These are phyloP conservation scores for Heterotis niloticus DNA, from an alignment of 2,113 vertebrate genomes.

Conservation along the genomic window DNA sequence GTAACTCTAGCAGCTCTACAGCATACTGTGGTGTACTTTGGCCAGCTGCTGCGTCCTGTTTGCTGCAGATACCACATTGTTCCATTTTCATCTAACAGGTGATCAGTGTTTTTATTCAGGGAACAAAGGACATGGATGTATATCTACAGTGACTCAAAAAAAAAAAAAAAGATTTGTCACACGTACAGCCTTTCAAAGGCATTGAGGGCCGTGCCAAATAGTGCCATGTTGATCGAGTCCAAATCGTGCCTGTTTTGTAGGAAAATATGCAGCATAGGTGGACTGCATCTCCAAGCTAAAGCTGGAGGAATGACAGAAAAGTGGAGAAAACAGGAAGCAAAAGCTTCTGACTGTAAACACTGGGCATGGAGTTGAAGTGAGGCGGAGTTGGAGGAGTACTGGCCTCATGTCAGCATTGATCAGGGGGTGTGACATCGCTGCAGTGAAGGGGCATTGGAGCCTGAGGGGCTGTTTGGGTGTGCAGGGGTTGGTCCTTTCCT, in stretches of 20 bases:
- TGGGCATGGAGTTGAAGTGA: not conserved
- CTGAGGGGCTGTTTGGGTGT: not conserved
- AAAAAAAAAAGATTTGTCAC: not conserved
- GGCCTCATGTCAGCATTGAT: not conserved
- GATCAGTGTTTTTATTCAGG: too few relatives aligned
- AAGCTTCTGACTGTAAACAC: not conserved
- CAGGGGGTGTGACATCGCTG: not conserved
- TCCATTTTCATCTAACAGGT: too few relatives aligned
- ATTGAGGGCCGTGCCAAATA: not conserved
- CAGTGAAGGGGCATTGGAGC: not conserved
- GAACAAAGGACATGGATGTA: not conserved
- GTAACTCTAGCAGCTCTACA: too few relatives aligned
- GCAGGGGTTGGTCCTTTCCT: constrained; percentile 9
- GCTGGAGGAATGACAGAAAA: not conserved
- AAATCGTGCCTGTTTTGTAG: not conserved
- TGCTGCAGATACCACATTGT: too few relatives aligned
- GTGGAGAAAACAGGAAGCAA: not conserved
- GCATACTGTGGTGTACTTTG: too few relatives aligned
- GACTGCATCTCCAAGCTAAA: too few relatives aligned
- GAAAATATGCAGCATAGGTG: not conserved
- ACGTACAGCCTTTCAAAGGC: too few relatives aligned
- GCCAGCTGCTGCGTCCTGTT: too few relatives aligned
- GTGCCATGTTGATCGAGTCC: not conserved
- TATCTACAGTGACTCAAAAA: not conserved
- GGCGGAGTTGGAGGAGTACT: not conserved